Conservation (phyloP, 2,797 vertebrate species). For the Coendou prehensilis region DNA sequence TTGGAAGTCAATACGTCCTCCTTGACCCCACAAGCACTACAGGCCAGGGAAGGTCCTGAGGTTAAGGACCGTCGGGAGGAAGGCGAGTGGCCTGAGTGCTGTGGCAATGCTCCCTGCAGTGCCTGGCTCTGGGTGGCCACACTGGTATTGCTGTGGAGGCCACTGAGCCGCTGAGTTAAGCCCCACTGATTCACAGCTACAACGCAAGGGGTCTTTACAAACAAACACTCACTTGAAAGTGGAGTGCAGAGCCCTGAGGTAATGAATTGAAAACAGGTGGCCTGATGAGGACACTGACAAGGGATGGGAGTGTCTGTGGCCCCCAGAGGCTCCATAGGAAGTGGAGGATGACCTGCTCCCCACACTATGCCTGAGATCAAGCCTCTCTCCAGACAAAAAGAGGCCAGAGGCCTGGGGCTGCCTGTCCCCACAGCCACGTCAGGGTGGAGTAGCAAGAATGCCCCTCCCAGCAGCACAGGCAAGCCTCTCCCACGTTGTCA, state of each 20-base stretch:
- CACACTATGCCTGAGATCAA: fast-evolving
- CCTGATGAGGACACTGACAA: neutral
- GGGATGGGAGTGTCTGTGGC: neutral
- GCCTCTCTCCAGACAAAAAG: too few species aligned
- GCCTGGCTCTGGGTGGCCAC: neutral
- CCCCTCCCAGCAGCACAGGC: fast-evolving
- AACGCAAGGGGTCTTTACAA: neutral
- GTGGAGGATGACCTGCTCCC: neutral
- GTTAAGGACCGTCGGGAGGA: neutral
- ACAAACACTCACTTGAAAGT: constrained; percentile 19
- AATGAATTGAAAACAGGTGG: neutral
- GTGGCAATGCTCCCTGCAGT: fast-evolving
- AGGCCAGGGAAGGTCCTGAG: neutral
- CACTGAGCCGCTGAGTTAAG: neutral
- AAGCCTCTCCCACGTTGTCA: neutral
- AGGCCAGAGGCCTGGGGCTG: neutral
- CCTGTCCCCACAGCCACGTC: neutral
- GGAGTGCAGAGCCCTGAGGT: neutral
- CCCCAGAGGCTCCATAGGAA: neutral
- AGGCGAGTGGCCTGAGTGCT: neutral
- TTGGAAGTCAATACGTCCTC: neutral
- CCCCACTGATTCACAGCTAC: neutral
- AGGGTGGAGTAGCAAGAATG: neutral
- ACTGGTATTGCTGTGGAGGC: fast-evolving
- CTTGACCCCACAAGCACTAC: neutral